A percentile compares a stretch with the other conserved stretches of the same genome.
Evolutionary conservation across 2,113 vertebrate genomes (phyloP).

Genomic region (Elachura formosa): DNA sequence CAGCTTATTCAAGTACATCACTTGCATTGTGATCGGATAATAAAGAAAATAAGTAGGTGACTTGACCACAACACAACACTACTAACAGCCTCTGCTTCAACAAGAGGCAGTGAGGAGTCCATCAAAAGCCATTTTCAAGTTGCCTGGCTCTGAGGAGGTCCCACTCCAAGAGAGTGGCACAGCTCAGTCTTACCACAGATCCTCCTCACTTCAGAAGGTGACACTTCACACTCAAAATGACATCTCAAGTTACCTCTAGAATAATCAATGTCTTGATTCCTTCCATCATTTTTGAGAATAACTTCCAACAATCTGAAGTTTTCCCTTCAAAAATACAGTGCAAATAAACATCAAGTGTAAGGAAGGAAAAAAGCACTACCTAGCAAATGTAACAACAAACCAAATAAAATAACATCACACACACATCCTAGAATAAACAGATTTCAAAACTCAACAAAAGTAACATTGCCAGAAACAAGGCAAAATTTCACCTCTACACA

Average conservation of each 20-base stretch:
- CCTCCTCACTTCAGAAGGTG: background rate
- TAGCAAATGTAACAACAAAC: background rate
- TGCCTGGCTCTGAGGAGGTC: background rate
- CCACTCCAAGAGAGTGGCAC: background rate
- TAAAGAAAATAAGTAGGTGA: background rate
- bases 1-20: background rate
- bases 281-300: background rate
- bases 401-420: background rate
- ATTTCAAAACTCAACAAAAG: background rate
- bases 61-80: background rate
- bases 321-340: background rate
- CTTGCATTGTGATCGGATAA: background rate
- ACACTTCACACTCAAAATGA: background rate
- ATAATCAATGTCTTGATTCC: background rate
- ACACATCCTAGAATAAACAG: background rate
- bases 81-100: background rate
- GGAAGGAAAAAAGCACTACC: background rate
- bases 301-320: background rate
- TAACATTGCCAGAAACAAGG: background rate
- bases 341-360: background rate
- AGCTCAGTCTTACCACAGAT: background rate
- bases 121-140: background rate
- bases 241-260: background rate
- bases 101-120: background rate
- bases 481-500: background rate